phyloP scores from a whole-genome alignment of 2,113 vertebrate genomes.

The Lasiurus borealis region DNA sequence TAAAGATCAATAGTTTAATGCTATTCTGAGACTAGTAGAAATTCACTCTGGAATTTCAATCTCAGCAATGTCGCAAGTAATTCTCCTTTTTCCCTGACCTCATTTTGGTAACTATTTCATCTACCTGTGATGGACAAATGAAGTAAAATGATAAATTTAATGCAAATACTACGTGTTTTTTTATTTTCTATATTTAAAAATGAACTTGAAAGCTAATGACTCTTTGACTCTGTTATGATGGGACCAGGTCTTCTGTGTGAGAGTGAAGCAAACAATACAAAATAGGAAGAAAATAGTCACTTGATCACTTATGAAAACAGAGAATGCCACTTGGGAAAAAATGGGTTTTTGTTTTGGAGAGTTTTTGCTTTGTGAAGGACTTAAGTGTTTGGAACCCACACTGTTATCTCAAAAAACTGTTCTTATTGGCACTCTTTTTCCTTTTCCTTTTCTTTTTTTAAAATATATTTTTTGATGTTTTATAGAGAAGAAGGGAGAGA shows the following conservation, averaged over 20 bases:
- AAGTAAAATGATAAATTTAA: conserved; percentile 50
- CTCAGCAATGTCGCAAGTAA: conserved; percentile 20
- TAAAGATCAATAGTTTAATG: conserved; percentile 20
- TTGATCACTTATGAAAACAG: neutral
- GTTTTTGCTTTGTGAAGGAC: neutral
- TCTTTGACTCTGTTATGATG: neutral
- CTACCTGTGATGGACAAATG: conserved; percentile 17
- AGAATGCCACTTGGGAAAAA: neutral
- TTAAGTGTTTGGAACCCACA: neutral
- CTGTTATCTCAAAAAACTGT: neutral
- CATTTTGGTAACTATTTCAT: conserved; percentile 14
- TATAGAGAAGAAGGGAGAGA: too few species aligned
- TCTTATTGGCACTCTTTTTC: conserved; percentile 7
- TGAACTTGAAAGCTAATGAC: neutral
- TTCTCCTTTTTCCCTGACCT: conserved; percentile 29
- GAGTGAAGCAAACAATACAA: neutral
- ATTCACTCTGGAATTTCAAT: conserved; percentile 28
- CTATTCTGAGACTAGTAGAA: conserved; percentile 12
- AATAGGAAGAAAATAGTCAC: neutral
- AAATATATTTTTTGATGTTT: too few species aligned
- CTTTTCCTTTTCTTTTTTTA: too few species aligned
- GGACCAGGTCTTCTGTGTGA: neutral
- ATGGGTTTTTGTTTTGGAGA: neutral
- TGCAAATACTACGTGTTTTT: neutral
- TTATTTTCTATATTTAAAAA: neutral